Evolutionary conservation across 2,888 invertebrate genomes (phyloP).

Genomic region (Plutella xylostella): DNA sequence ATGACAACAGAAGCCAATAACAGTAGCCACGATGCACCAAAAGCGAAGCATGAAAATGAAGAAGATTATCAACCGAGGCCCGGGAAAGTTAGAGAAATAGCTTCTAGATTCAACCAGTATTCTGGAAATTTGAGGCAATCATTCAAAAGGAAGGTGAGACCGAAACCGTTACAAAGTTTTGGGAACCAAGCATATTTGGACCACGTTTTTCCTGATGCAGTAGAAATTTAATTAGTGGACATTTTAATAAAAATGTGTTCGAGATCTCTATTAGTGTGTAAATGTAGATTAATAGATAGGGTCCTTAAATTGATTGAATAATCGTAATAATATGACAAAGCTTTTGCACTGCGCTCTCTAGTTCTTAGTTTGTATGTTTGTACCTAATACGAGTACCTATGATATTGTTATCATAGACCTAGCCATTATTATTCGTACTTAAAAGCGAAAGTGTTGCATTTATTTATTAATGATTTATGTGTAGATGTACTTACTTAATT

Average conservation of each 20-base stretch:
- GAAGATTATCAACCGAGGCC: conserved; percentile 42
- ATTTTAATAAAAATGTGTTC: conserved; percentile 1
- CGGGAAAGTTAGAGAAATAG: conserved; percentile 59
- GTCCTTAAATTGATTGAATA: neutral
- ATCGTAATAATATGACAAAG: neutral
- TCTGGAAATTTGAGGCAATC: conserved; percentile 21
- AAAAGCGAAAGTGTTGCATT: conserved; percentile 25
- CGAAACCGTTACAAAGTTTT: conserved; percentile 69
- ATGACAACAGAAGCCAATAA: neutral
- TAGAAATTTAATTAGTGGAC: conserved; percentile 44
- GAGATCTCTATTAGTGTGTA: conserved; percentile 21
- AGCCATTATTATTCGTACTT: conserved; percentile 22
- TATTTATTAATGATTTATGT: conserved; percentile 16
- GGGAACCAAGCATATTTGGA: conserved; percentile 72
- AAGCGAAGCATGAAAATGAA: conserved; percentile 16
- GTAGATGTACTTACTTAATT: neutral
- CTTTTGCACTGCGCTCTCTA: conserved; percentile 3
- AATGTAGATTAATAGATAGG: neutral
- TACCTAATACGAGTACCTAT: neutral
- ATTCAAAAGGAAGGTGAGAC: conserved; percentile 36
- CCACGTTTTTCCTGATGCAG: conserved; percentile 70
- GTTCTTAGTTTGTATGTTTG: neutral
- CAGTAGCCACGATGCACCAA: conserved; percentile 16
- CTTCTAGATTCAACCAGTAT: conserved; percentile 51
- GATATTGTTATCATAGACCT: neutral